Base-by-base conservation (phyloP, 1,140 invertebrate species). In the Battus philenor region DNA sequence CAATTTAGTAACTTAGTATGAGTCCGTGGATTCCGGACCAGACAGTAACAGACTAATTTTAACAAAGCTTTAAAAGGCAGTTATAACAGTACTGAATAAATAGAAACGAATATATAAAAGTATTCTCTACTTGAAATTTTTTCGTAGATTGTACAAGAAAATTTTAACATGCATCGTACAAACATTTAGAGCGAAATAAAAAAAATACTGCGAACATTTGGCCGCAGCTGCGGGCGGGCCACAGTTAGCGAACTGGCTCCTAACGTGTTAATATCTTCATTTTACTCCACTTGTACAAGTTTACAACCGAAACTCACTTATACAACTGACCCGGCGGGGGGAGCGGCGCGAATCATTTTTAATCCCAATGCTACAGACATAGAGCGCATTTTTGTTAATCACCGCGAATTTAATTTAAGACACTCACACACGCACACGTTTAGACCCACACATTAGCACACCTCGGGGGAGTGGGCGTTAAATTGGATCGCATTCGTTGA, bases 401-500 rank as follows among this genome's bases (percentile, higher is more conserved):
- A 34, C 12, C 20, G 44, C 20, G 32, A 50, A 59, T 73, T 71
- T 73, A 68, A 78, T 68, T 75, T 78, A 72, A 72, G 68, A 68
- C 57, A 66, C 59, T 64, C n/a, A n/a, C n/a, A n/a, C n/a, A n/a
- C n/a, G n/a, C n/a, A n/a, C n/a, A n/a, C n/a, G n/a, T n/a, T n/a
- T n/a, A n/a, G n/a, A n/a, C n/a, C n/a, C n/a, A 51, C 58, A 63
- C 58, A 60, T 52, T 36, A 15, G 33, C 33, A 62, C 66, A 71
- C 73, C 69, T 68, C 65, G 29, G 26, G 64, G 69, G 71, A 47
- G 24, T 8, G 66, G 48, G 55, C 52, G 53, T 68, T 50, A 71
- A 74, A 78, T 79, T 76, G 68, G 66, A 75, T 73, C 64, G 66
- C 61, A 63, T 65, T 63, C 59, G 58, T 62, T 67, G 69, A 65